Evolutionary conservation across 2,888 invertebrate species (phyloP).

Genomic region (Phaonia tiefii): DNA sequence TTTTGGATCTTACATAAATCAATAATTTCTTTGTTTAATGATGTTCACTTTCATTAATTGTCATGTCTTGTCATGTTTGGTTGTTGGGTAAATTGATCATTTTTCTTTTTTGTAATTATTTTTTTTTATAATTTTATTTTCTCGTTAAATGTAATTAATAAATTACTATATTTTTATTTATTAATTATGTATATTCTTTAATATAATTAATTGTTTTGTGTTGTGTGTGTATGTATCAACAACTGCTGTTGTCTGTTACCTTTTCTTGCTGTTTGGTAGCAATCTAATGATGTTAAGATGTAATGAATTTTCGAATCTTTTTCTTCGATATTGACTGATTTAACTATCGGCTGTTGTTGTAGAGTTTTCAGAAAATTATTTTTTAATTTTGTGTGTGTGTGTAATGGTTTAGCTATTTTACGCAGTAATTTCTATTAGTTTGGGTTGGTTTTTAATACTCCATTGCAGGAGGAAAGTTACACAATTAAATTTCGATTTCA

Average conservation of each 20-base stretch:
- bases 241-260: conserved; percentile 53
- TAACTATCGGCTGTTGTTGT: background rate
- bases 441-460: too few species aligned
- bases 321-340: background rate
- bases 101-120: conserved; percentile 54
- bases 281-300: conserved; percentile 19
- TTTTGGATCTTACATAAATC: conserved; percentile 43
- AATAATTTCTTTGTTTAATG: conserved; percentile 26
- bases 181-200: conserved; percentile 62
- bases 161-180: conserved; percentile 71
- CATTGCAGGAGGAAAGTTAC: too few species aligned
- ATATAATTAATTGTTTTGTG: conserved; percentile 70
- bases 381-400: background rate
- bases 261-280: conserved; percentile 54
- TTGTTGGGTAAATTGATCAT: conserved; percentile 43
- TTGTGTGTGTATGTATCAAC: conserved; percentile 62
- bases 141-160: conserved; percentile 69
- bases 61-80: conserved; percentile 40
- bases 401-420: too few species aligned
- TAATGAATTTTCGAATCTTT: conserved; percentile 45
- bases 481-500: too few species aligned
- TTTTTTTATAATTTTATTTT: conserved; percentile 62
- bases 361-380: background rate
- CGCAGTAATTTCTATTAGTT: too few species aligned
- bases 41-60: conserved; percentile 39